Evolutionary conservation across 2,113 vertebrate genomes (phyloP), one percentile per base, ranked within the genome.

Genomic region (Ictalurus furcatus): DNA sequence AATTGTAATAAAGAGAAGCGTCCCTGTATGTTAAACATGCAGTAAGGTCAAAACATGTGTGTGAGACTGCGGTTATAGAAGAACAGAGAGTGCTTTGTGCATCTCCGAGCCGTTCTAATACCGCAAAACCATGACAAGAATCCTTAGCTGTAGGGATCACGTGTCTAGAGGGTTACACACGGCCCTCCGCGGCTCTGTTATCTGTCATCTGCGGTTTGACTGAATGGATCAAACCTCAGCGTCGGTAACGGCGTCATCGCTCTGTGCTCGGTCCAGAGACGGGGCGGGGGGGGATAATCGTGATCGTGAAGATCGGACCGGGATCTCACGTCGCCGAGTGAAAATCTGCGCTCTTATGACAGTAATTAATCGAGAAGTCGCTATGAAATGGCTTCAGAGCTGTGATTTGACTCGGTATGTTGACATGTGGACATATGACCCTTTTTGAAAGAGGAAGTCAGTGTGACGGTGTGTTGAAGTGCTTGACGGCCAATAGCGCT

Each of bases 41-140:
- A 63, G 69, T n/a, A 48, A 17, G 48, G 56, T 74, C 11, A 58
- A 52, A 28, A 54, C 23, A 28, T 13, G 58, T n/a, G 25, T 67
- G 23, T 34, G 85, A 56, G 59, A 61, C 54, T 65, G 25, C 37
- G 86, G 30, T 87, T 67, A 69, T 48, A 52, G 30, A 65, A 84
- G 81, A 78, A 90, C 82, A 90, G 48, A 85, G 89, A 30, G 56
- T 78, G 82, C 88, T 78, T 88, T 88, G 82, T 88, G 71, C 16
- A 17, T 85, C 58, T 40, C 59, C 40, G 81, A 37, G 56, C 71
- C 54, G 37, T 85, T 67, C 56, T 78, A 54, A 87, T 65, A 59
- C 48, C 71, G 30, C 44, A 59, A 63, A 65, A 85, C 67, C 56
- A 61, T 17, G 34, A 28, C 40, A 63, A 52, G 54, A 40, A 73